These are phyloP conservation scores for Pyrrhia umbra DNA, from an alignment of 2,888 invertebrate species.

Conservation along the genomic window DNA sequence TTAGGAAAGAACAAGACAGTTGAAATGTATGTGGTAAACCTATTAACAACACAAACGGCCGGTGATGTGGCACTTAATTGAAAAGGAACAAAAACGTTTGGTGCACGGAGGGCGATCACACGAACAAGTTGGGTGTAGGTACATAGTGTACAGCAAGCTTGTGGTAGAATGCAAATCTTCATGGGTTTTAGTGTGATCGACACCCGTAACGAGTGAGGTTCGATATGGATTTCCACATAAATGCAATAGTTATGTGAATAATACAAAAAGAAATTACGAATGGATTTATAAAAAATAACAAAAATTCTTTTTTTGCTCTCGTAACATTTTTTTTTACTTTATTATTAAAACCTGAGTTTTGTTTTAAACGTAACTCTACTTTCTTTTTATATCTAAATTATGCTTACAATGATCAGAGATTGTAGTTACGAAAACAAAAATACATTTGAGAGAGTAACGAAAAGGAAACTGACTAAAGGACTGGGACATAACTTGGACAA, in stretches of 20 bases:
- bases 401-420: background rate
- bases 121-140: conserved; percentile 9
- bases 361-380: background rate
- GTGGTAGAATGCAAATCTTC: conserved; percentile 19
- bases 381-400: background rate
- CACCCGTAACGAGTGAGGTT: conserved; percentile 42
- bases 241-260: conserved; percentile 46
- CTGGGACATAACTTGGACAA: conserved; percentile 10
- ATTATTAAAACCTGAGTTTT: background rate
- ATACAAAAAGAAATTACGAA: conserved; percentile 31
- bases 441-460: conserved; percentile 20
- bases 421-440: conserved; percentile 45
- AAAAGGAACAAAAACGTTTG: conserved; percentile 43
- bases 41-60: conserved; percentile 44
- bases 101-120: conserved; percentile 36
- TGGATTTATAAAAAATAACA: conserved; percentile 11
- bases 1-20: conserved; percentile 60
- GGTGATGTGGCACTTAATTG: conserved; percentile 43
- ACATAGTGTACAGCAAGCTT: conserved; percentile 6
- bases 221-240: conserved; percentile 48
- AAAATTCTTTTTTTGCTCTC: conserved; percentile 39
- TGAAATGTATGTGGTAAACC: conserved; percentile 52
- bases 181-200: conserved; percentile 50
- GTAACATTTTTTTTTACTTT: conserved; percentile 19
- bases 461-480: conserved; percentile 30